A percentile compares a stretch with the other conserved stretches of the same genome.
Evolutionary conservation across 2,113 vertebrate genomes (phyloP).

Genomic region (Poeciliopsis occidentalis): DNA sequence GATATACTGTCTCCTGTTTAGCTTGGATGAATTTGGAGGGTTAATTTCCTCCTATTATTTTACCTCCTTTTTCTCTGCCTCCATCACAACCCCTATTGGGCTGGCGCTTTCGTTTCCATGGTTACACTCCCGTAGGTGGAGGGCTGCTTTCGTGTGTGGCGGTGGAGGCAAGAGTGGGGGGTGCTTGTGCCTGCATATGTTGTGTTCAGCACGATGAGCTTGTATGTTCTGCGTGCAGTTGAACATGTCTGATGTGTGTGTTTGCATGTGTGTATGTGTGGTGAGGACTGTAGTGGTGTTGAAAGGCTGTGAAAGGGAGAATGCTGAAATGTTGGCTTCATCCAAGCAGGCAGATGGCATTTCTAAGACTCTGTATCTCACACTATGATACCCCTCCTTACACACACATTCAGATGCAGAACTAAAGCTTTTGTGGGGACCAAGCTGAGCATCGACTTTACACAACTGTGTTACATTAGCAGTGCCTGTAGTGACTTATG

Average conservation of each 20-base stretch:
- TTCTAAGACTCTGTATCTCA: conserved; percentile 8
- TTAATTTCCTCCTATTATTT: conserved; percentile 32
- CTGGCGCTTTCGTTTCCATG: conserved; percentile 73
- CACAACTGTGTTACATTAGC: neutral
- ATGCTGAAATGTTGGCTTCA: conserved; percentile 29
- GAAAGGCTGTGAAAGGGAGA: conserved; percentile 12
- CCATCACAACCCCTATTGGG: conserved; percentile 56
- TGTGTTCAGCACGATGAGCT: conserved; percentile 24
- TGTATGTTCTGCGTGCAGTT: conserved; percentile 34
- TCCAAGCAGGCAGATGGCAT: conserved; percentile 6
- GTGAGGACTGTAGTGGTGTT: neutral
- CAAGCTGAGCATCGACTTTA: conserved; percentile 1
- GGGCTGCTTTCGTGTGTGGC: conserved; percentile 45
- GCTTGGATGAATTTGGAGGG: conserved; percentile 27
- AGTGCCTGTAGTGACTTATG: neutral
- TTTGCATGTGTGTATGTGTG: conserved; percentile 5
- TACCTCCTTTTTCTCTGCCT: conserved; percentile 44
- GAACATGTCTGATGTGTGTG: conserved; percentile 7
- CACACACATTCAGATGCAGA: neutral
- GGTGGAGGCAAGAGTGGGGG: conserved; percentile 45
- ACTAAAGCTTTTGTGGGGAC: conserved; percentile 4
- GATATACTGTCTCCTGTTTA: conserved; percentile 24
- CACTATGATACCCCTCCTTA: neutral
- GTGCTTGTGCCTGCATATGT: conserved; percentile 47
- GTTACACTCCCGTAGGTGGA: conserved; percentile 63